Evolutionary conservation across 2,888 invertebrate species (phyloP).

Genomic region (Watsonalla cultraria): DNA sequence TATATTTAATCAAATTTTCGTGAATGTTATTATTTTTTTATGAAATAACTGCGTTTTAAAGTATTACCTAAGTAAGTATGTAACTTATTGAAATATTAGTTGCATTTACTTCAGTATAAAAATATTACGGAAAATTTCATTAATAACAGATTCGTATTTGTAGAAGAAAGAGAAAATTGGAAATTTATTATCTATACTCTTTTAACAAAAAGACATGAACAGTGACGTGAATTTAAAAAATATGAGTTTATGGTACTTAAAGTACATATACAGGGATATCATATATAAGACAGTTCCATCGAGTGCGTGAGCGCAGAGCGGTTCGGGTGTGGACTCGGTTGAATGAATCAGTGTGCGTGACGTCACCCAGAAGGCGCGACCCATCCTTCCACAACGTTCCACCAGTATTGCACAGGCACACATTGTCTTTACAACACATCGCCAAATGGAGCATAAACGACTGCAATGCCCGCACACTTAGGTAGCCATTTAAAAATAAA

Average conservation of each 20-base stretch:
- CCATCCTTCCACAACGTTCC: constrained; percentile 32
- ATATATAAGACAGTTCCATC: constrained; percentile 37
- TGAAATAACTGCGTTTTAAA: too few relatives aligned
- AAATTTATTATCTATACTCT: too few relatives aligned
- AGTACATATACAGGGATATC: constrained; percentile 10
- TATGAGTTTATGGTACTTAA: constrained; percentile 39
- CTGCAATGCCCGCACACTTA: not conserved
- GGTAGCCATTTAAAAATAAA: not conserved
- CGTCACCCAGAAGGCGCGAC: constrained; percentile 61
- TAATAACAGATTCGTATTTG: too few relatives aligned
- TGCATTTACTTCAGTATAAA: too few relatives aligned
- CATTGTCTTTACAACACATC: not conserved
- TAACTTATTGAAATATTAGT: too few relatives aligned
- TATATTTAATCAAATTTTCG: constrained; percentile 7
- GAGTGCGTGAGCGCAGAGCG: constrained; percentile 55
- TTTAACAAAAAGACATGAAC: too few relatives aligned
- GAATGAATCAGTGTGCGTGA: constrained; percentile 60
- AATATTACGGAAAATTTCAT: too few relatives aligned
- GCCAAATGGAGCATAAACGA: not conserved
- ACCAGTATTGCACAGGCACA: constrained; percentile 9
- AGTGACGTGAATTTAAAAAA: too few relatives aligned
- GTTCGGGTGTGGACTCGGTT: constrained; percentile 33
- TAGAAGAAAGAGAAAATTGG: too few relatives aligned
- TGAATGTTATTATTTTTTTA: too few relatives aligned
- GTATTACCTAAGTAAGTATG: too few relatives aligned